A percentile compares a stretch with the other conserved stretches of the same genome.
Evolutionary conservation across 1,140 invertebrate species (phyloP).

Genomic region (Lucilia cuprina): DNA sequence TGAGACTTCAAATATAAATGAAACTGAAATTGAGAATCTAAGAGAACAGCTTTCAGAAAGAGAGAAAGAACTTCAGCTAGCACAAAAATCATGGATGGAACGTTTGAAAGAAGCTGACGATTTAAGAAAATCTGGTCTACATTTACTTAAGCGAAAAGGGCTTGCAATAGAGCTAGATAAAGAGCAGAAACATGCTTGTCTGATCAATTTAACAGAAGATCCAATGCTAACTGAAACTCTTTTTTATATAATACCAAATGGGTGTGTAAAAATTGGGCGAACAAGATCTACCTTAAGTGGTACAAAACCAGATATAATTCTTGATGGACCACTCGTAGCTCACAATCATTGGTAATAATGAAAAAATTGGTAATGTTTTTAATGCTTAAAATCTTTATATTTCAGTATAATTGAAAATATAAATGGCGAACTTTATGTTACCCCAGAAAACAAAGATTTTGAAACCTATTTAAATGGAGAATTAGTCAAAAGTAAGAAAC

Average conservation of each 20-base stretch:
- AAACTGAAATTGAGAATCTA: slow-evolving; percentile 63
- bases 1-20: slow-evolving; percentile 59
- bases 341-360: slow-evolving; percentile 70
- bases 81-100: slow-evolving; percentile 69
- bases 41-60: slow-evolving; percentile 69
- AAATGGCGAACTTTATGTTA: slow-evolving; percentile 63
- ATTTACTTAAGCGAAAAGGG: slow-evolving; percentile 65
- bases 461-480: slow-evolving; percentile 75
- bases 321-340: slow-evolving; percentile 72
- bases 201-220: slow-evolving; percentile 75
- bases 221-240: slow-evolving; percentile 75
- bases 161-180: slow-evolving; percentile 64
- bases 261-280: slow-evolving; percentile 64
- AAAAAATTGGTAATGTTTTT: slow-evolving; percentile 24
- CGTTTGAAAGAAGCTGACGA: slow-evolving; percentile 68
- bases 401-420: slow-evolving; percentile 62
- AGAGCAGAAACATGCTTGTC: slow-evolving; percentile 64
- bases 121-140: slow-evolving; percentile 67
- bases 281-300: slow-evolving; percentile 42
- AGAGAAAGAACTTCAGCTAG: slow-evolving; percentile 66
- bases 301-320: slow-evolving; percentile 67
- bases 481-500: slow-evolving; percentile 61
- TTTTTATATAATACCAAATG: slow-evolving; percentile 69
- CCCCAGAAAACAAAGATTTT: slow-evolving; percentile 64
- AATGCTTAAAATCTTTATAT: slow-evolving; percentile 19